Evolutionary conservation across 2,113 vertebrate genomes (phyloP).

Genomic region (Abramis brama): DNA sequence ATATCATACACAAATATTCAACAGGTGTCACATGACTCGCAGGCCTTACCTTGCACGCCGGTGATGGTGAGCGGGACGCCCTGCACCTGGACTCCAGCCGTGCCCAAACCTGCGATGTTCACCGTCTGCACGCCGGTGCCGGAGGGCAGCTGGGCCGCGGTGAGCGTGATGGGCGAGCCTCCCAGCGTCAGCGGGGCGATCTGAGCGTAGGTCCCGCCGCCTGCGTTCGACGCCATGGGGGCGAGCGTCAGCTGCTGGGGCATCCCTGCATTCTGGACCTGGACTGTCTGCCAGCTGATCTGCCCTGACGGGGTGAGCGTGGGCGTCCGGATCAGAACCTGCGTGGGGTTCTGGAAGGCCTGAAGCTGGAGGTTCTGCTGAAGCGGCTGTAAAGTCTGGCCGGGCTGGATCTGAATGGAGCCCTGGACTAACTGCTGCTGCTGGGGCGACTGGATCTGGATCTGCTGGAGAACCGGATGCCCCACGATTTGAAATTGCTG

Average conservation of each 20-base stretch:
- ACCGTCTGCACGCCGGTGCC: slow-evolving; percentile 96
- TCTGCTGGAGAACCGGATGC: slow-evolving; percentile 92
- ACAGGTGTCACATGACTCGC: neutral
- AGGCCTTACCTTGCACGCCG: slow-evolving; percentile 88
- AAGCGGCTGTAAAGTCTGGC: slow-evolving; percentile 77
- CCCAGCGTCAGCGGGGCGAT: slow-evolving; percentile 90
- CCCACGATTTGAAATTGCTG: slow-evolving; percentile 96
- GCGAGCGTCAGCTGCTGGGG: slow-evolving; percentile 94
- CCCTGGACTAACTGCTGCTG: slow-evolving; percentile 91
- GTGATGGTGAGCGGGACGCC: slow-evolving; percentile 96
- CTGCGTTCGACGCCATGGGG: slow-evolving; percentile 83
- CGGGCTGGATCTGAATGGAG: slow-evolving; percentile 88
- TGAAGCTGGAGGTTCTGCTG: slow-evolving; percentile 86
- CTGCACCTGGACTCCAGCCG: slow-evolving; percentile 94
- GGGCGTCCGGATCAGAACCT: slow-evolving; percentile 96
- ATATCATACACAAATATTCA: too few species aligned
- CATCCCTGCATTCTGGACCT: slow-evolving; percentile 90
- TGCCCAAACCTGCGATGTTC: slow-evolving; percentile 91
- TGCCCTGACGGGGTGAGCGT: slow-evolving; percentile 94
- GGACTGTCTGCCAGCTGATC: slow-evolving; percentile 97
- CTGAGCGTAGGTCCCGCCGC: slow-evolving; percentile 83
- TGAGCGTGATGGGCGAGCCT: slow-evolving; percentile 92
- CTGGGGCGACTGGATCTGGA: slow-evolving; percentile 92
- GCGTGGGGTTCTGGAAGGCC: slow-evolving; percentile 91
- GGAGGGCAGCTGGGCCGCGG: slow-evolving; percentile 92